These are phyloP conservation scores for Diprion similis DNA, from an alignment of 1,140 invertebrate species.

Conservation along the genomic window DNA sequence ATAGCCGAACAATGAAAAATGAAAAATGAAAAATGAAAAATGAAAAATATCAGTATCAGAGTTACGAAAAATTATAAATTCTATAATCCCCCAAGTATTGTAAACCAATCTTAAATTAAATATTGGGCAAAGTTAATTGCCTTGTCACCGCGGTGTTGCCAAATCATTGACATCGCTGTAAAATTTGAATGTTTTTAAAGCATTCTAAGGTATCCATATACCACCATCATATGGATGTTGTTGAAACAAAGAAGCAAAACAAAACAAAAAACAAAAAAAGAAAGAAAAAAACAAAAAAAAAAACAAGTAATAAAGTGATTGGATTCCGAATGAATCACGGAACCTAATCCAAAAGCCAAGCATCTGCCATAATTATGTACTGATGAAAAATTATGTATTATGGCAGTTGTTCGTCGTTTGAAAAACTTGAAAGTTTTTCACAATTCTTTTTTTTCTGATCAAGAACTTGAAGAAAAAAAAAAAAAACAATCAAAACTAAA, in stretches of 20 bases:
- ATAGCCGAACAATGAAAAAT: no score
- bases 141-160: not conserved
- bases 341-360: not conserved
- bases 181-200: not conserved
- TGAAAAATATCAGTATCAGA: no score
- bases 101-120: not conserved
- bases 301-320: not conserved
- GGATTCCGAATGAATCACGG: not conserved
- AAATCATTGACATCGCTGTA: not conserved
- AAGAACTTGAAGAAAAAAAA: not conserved
- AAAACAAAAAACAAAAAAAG: not conserved
- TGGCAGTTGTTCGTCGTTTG: not conserved
- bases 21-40: no score
- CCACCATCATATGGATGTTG: not conserved
- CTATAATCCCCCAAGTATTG: not conserved
- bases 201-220: not conserved
- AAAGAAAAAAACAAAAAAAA: not conserved
- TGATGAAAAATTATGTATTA: not conserved
- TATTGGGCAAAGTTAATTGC: not conserved
- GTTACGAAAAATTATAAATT: no score
- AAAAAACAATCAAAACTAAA: no score
- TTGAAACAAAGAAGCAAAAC: not conserved
- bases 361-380: not conserved
- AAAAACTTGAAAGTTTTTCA: not conserved
- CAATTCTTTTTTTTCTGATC: no score